phyloP scores from a whole-genome alignment of 2,113 vertebrate species.

The Galeopterus variegatus region DNA sequence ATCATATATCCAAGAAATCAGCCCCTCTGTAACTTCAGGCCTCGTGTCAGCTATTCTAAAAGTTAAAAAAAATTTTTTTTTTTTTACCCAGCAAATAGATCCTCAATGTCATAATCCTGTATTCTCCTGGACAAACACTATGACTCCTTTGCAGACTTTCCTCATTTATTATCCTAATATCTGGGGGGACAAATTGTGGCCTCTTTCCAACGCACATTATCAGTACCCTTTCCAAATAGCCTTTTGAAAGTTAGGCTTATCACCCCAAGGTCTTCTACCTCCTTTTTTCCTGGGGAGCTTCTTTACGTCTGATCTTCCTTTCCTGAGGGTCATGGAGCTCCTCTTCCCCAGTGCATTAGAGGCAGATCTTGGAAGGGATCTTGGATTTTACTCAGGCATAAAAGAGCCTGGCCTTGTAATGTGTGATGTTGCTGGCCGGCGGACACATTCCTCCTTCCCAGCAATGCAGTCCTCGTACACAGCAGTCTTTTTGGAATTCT shows the following conservation, averaged over 20 bases:
- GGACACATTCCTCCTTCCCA: background rate
- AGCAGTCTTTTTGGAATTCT: background rate
- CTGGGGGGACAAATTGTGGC: background rate
- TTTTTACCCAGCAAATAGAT: background rate
- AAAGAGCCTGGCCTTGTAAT: background rate
- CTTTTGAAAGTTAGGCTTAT: background rate
- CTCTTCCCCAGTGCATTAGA: background rate
- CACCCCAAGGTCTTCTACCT: background rate
- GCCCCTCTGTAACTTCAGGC: background rate
- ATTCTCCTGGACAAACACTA: background rate
- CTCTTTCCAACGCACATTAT: background rate
- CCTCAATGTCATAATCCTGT: background rate
- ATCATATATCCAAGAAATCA: background rate
- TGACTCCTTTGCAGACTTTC: background rate
- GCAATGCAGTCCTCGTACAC: background rate
- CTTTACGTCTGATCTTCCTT: background rate
- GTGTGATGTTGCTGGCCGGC: background rate
- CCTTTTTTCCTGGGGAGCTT: background rate
- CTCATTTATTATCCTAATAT: background rate
- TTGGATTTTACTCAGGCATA: background rate
- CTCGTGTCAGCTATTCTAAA: background rate
- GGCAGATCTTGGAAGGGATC: background rate
- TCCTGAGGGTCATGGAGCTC: background rate
- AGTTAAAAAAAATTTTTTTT: background rate
- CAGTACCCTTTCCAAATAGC: background rate